Percentiles rank a stretch among this genome's conserved stretches.
phyloP scores from a whole-genome alignment of 2,888 invertebrate species.

The Epistrophella euchroma region DNA sequence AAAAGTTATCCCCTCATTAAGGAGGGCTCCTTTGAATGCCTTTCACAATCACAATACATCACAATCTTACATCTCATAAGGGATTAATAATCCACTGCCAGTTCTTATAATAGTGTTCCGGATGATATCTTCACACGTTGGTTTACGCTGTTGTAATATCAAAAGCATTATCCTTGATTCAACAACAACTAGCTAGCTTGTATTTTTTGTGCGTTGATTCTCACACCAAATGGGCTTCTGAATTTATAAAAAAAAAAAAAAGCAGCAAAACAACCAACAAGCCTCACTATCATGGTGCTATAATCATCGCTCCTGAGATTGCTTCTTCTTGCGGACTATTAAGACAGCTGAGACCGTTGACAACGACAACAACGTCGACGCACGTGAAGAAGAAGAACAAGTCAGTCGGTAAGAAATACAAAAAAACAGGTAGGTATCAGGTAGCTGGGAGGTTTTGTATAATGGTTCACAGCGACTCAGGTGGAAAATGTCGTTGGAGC shows the following conservation, averaged over 20 bases:
- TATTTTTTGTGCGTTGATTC: conserved; percentile 12
- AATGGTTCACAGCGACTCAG: conserved; percentile 54
- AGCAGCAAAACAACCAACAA: conserved; percentile 7
- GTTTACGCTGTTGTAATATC: background rate
- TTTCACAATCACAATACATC: conserved; percentile 25
- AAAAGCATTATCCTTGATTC: conserved; percentile 3
- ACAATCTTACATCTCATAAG: conserved; percentile 41
- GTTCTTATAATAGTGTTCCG: conserved; percentile 36
- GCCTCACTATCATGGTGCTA: conserved; percentile 25
- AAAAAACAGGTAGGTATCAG: conserved; percentile 39
- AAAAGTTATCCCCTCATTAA: conserved; percentile 32
- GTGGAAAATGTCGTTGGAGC: conserved; percentile 71
- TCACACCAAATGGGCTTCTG: conserved; percentile 47
- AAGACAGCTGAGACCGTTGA: conserved; percentile 49
- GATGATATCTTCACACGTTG: conserved; percentile 38
- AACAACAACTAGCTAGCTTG: conserved; percentile 15
- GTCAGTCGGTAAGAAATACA: background rate
- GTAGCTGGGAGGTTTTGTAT: conserved; percentile 37
- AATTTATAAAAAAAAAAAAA: conserved; percentile 22
- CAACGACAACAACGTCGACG: conserved; percentile 16
- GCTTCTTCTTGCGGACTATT: conserved; percentile 41
- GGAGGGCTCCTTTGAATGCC: conserved; percentile 44
- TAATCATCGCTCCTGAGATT: conserved; percentile 49
- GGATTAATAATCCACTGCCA: conserved; percentile 40
- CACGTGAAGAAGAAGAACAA: conserved; percentile 39